Conservation (phyloP, 1,140 invertebrate species). For the Chrysoperla carnea region DNA sequence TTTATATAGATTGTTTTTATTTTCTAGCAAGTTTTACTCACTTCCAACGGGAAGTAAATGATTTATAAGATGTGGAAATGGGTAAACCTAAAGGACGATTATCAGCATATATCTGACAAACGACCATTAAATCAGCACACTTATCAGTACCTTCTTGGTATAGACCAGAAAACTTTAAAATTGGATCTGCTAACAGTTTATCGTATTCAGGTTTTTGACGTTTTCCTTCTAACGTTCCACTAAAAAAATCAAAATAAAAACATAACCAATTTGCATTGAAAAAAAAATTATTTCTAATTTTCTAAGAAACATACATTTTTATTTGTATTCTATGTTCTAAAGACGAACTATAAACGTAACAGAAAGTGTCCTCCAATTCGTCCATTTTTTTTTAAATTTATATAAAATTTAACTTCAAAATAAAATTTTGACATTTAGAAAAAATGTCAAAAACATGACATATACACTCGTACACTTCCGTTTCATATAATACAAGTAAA, state of each 20-base stretch:
- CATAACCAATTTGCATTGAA: conserved; percentile 1
- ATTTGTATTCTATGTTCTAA: conserved; percentile 73
- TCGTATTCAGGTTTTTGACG: conserved; percentile 72
- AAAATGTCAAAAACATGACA: too few species aligned
- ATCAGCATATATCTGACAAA: conserved; percentile 73
- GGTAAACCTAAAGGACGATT: conserved; percentile 71
- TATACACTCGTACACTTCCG: too few species aligned
- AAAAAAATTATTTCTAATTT: conserved; percentile 3
- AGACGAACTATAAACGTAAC: conserved; percentile 82
- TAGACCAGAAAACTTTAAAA: conserved; percentile 79
- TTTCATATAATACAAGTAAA: too few species aligned
- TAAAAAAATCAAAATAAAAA: conserved; percentile 23
- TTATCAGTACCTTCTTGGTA: conserved; percentile 39
- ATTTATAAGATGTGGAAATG: conserved; percentile 82
- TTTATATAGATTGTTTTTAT: conserved; percentile 1
- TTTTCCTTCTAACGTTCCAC: conserved; percentile 87
- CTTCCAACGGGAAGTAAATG: conserved; percentile 86
- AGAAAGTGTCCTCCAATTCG: conserved; percentile 54
- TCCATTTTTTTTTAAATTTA: conserved; percentile 26
- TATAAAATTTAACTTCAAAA: too few species aligned
- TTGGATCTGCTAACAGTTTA: conserved; percentile 69
- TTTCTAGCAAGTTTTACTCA: conserved; percentile 33
- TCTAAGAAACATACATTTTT: conserved; percentile 63
- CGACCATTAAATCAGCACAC: conserved; percentile 76
- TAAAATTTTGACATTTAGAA: too few species aligned